Base-by-base conservation (phyloP, 2,113 vertebrate genomes). In the Acrocephalus kingi region DNA sequence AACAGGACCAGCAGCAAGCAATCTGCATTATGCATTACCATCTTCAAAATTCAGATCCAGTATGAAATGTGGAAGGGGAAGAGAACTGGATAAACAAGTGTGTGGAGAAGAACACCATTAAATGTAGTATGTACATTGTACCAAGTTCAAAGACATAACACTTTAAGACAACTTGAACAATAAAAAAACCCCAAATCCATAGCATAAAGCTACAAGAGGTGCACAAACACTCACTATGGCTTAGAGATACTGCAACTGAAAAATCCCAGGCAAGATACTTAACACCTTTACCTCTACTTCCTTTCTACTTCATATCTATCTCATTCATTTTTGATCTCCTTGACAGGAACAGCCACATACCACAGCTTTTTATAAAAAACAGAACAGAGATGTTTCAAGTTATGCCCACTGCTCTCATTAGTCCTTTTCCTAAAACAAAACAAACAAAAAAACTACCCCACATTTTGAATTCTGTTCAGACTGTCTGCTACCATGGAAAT, bases 401-500 rank as follows among this genome's bases (percentile, higher is more conserved):
- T 61, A 59, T 84, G 61, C 43, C n/a, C 25, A 28, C 23, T 46
- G 17, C 28, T 91, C 45, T 81, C 46, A 45, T 62, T 89, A 78
- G 56, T 46, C 21, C 39, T 88, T 77, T 80, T 55, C 11, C 59
- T 91, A 48, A 62, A 75, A 62, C 8, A 68, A 41, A 61, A 66
- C 16, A 61, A 67, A 66, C 14, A 19, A 51, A 58, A 35, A 61
- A 45, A 37, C 1, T 13, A 46, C 15, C 15, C 9, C n/a, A 41
- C 13, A 10, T 1, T 31, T 90, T 83, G 91, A 85, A 80, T 85
- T 80, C 43, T 55, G 19, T 66, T 79, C 82, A 94, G 80, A 85
- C 31, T 75, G 77, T 85, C 93, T 91, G 87, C 77, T 87, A 82
- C 84, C 67, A 93, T 52, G 72, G 78, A 87, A 96, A 89, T 35